Base-by-base conservation (phyloP, 2,797 vertebrate genomes). In the Sebastes jordani region DNA sequence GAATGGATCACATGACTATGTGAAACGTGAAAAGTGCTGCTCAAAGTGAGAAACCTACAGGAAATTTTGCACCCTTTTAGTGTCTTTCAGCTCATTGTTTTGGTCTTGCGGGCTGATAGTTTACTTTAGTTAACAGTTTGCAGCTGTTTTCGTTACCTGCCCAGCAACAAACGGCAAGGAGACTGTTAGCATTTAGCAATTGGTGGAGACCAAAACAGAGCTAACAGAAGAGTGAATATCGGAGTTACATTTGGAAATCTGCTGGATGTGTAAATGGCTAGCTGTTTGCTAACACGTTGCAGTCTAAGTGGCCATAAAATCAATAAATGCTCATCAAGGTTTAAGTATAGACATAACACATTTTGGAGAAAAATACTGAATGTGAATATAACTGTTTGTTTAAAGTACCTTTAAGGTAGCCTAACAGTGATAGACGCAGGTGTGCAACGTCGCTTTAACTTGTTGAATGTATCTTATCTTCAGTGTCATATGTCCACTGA, bases 401-500 rank as follows among this genome's bases (percentile, higher is more conserved):
- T 49, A 10, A 68, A 16, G 5, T 22, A 22, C 18, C 16, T 63
- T 62, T 55, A 69, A 27, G 27, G 66, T 49, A 46, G 10, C 64
- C 18, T 25, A 29, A 27, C 52, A 14, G 16, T 61, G 64, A 49
- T 14, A 63, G 34, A 30, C 1, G 1, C 4, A 34, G 16, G 34
- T 23, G 59, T 29, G 59, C 36, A 20, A 14, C 61, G 36, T 64
- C 56, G 54, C 16, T 11, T 52, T 71, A 87, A 74, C 11, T 42
- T 16, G 23, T 59, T 29, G n/a, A 68, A 60, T 54, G 38, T 9
- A 2, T 20, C 8, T 36, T 66, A 6, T 18, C 42, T 61, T 71
- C 38, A 67, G 72, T 84, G 80, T 80, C 80, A 42, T 29, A 32
- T 32, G 23, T 58, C 46, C 11, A 34, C 69, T 59, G 42, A 76